Percentiles rank a stretch among this genome's conserved stretches.
These are phyloP conservation scores for Gnathonemus echidnorhynchus DNA, from an alignment of 2,113 vertebrate species.

Conservation along the genomic window DNA sequence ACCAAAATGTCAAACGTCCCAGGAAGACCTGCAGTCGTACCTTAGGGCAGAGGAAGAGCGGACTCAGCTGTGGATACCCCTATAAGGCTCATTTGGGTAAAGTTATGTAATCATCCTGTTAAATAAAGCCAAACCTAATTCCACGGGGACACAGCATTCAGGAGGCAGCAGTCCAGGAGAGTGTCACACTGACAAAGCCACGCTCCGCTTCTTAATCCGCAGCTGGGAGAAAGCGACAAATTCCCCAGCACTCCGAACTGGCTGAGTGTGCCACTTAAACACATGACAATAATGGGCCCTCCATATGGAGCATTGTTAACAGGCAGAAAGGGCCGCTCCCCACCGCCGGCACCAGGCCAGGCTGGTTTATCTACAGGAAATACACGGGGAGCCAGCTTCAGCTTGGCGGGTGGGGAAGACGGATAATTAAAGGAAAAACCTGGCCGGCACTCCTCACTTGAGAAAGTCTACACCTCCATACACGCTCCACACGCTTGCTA, in stretches of 20 bases:
- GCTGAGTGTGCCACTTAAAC: neutral
- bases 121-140: conserved; percentile 4
- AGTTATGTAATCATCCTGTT: neutral
- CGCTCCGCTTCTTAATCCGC: neutral
- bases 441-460: neutral
- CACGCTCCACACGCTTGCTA: neutral
- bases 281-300: neutral
- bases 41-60: neutral
- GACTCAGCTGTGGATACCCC: neutral
- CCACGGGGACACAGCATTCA: neutral
- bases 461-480: neutral
- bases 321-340: neutral
- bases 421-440: conserved; percentile 9
- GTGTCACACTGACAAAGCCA: neutral
- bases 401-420: neutral
- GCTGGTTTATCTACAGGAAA: neutral
- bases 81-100: neutral
- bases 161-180: neutral
- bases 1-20: neutral
- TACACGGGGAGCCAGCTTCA: neutral
- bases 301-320: neutral
- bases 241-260: neutral
- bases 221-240: neutral
- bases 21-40: neutral
- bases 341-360: neutral